These are phyloP conservation scores for Gymnothorax reevesii DNA, from an alignment of 2,797 vertebrate species.

Conservation along the genomic window DNA sequence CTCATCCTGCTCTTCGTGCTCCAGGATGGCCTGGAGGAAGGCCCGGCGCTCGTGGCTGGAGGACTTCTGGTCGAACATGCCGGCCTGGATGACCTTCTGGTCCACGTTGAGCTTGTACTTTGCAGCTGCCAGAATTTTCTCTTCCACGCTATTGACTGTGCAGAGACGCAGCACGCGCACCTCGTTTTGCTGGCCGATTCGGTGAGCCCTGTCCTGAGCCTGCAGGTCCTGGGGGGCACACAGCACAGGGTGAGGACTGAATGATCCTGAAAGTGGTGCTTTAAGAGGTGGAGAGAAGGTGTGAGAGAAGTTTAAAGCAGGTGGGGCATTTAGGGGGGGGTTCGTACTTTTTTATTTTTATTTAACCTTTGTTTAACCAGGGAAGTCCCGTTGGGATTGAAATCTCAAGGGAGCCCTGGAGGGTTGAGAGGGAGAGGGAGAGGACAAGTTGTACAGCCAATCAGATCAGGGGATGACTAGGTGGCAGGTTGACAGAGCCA, in stretches of 20 bases:
- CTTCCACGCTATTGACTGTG: conserved; percentile 93
- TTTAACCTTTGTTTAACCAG: too few species aligned
- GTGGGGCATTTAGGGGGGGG: too few species aligned
- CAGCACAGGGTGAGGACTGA: background rate
- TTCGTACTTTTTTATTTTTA: too few species aligned
- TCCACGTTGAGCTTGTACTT: conserved; percentile 97
- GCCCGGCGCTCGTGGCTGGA: conserved; percentile 91
- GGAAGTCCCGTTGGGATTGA: too few species aligned
- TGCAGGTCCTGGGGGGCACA: conserved; percentile 82
- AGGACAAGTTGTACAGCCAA: too few species aligned
- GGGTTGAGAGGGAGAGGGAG: too few species aligned
- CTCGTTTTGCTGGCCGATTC: conserved; percentile 93
- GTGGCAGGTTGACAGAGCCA: too few species aligned
- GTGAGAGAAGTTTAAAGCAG: background rate
- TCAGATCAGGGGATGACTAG: too few species aligned
- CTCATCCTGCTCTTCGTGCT: conserved; percentile 97
- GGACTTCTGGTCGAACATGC: conserved; percentile 97
- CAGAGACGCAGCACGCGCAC: conserved; percentile 91
- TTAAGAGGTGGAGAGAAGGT: background rate
- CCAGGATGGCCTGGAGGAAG: conserved; percentile 92
- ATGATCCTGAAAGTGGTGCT: background rate
- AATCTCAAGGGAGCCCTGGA: too few species aligned
- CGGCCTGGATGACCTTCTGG: conserved; percentile 95
- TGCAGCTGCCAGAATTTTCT: conserved; percentile 92
- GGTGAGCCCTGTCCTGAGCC: conserved; percentile 92